Evolutionary conservation across 2,888 invertebrate genomes (phyloP), one percentile per base, ranked within the genome.

Genomic region (Synergus umbraculus): DNA sequence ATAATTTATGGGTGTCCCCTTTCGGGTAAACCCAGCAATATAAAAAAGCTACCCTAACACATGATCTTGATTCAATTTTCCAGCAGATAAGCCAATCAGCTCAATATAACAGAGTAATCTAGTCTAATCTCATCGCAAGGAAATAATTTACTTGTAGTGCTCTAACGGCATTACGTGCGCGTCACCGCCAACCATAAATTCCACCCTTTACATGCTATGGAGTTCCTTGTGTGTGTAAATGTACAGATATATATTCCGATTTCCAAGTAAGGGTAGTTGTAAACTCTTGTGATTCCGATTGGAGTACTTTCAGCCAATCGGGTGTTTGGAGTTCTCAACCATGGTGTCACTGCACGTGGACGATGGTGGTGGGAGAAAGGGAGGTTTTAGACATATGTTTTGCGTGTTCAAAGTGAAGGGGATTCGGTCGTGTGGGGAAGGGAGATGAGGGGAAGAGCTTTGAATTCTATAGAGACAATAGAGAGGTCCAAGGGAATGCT

Each of bases 91-190:
- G n/a, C 73, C 54, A 54, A 73, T 73, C 37, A 54, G 29, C 12
- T 60, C 60, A 60, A 60, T 18, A 12, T 60, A 1, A 22, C 12
- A 60, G 80, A 80, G 77, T 79, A 67, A 78, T 78, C 79, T 79
- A 78, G 79, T 78, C 65, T 80, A 81, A 82, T 82, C 76, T 79
- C 79, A 78, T 82, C 77, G 78, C 78, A 83, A 83, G 82, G 60
- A 82, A 82, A 82, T 83, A 85, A 85, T 82, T 83, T 78, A 80
- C 58, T 54, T 73, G 73, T 73, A 73, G 54, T 73, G 29, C 54
- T 79, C 81, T 83, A 86, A 87, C 84, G 83, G 85, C 78, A 84
- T 89, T 87, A 88, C 83, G 84, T 82, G 79, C 83, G 86, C 87
- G 73, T 73, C 73, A 73, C 73, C 73, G 29, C 73, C 49, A 73